Percentiles rank a stretch among this genome's conserved stretches.
Conservation (phyloP, 2,113 vertebrate genomes). For the Agelaius phoeniceus region DNA sequence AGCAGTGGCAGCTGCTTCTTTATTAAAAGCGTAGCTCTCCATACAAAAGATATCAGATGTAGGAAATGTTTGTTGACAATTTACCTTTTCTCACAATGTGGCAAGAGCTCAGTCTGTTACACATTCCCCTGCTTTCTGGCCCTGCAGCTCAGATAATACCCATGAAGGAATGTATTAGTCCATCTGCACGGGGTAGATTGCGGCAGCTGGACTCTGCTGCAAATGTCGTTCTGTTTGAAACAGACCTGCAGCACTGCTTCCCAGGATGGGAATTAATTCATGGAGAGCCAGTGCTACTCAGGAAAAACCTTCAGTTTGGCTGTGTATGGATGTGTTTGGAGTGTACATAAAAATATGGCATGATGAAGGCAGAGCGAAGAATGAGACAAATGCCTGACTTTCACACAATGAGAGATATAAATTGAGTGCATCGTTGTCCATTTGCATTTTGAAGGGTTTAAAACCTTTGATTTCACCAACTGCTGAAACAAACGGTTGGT, state of each 20-base stretch:
- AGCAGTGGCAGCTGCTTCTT: constrained; percentile 74
- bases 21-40: constrained; percentile 73
- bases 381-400: neutral
- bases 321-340: neutral
- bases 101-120: neutral
- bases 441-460: neutral
- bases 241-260: neutral
- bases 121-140: neutral
- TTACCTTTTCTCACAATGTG: constrained; percentile 56
- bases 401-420: neutral
- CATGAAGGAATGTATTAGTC: constrained; percentile 24
- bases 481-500: neutral
- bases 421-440: neutral
- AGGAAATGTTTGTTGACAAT: constrained; percentile 73
- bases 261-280: neutral
- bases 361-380: neutral
- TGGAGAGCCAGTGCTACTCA: neutral
- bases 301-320: neutral
- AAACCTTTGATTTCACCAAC: neutral
- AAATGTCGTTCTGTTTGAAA: neutral
- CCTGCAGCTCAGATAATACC: neutral
- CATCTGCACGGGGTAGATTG: constrained; percentile 5
- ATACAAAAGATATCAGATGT: constrained; percentile 67
- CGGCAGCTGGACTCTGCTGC: neutral
- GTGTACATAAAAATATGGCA: neutral